phyloP scores from a whole-genome alignment of 2,113 vertebrate genomes.

The Hypomesus transpacificus region DNA sequence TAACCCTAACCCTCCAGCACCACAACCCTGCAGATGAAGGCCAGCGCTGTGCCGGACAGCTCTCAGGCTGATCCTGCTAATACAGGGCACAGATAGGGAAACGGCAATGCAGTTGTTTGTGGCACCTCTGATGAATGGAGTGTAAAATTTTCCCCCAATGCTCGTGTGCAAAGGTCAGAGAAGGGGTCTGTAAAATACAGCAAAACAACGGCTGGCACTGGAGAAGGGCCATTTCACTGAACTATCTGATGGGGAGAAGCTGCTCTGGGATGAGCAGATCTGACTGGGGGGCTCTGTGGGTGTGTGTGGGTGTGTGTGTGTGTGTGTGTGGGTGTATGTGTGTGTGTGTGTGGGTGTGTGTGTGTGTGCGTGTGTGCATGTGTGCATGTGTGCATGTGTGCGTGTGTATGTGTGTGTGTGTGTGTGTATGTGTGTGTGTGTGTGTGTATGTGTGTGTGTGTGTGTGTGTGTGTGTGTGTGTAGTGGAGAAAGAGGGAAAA shows the following conservation, averaged over 20 bases:
- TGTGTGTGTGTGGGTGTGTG: slow-evolving; percentile 17
- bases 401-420: slow-evolving; percentile 7
- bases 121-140: slow-evolving; percentile 61
- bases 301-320: slow-evolving; percentile 18
- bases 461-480: no score
- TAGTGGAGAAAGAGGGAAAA: no score
- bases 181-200: slow-evolving; percentile 56
- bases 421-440: neutral
- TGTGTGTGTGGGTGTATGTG: neutral
- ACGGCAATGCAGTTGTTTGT: slow-evolving; percentile 47
- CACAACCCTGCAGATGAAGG: slow-evolving; percentile 68
- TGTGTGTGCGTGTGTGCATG: neutral
- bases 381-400: neutral
- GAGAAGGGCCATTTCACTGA: slow-evolving; percentile 58
- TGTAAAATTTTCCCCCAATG: slow-evolving; percentile 49
- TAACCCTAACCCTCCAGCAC: slow-evolving; percentile 45
- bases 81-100: slow-evolving; percentile 34
- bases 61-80: slow-evolving; percentile 50
- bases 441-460: no score
- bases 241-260: slow-evolving; percentile 61
- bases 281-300: slow-evolving; percentile 23
- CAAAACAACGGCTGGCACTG: slow-evolving; percentile 39
- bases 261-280: slow-evolving; percentile 35
- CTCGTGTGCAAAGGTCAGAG: neutral
- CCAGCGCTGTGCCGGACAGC: slow-evolving; percentile 57